Conservation (phyloP, 2,113 vertebrate genomes). For the Turdus rufiventris region DNA sequence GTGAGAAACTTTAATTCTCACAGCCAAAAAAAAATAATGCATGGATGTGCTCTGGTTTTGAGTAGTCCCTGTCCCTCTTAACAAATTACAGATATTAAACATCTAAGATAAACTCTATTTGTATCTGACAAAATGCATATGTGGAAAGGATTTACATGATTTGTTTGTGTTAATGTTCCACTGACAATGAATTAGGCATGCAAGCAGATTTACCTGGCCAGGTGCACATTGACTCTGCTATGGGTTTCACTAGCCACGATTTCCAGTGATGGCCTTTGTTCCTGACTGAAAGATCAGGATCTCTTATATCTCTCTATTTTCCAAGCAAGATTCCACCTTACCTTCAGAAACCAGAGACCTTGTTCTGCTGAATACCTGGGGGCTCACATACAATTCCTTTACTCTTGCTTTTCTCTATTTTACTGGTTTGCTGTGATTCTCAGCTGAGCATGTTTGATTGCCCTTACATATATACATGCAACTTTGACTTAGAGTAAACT, state of each 20-base stretch:
- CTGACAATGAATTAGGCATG: background rate
- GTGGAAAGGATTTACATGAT: background rate
- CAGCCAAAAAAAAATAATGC: background rate
- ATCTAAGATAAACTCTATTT: background rate
- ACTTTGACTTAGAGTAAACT: background rate
- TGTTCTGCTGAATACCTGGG: background rate
- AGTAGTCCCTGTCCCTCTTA: background rate
- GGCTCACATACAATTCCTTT: background rate
- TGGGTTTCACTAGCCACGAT: accelerated
- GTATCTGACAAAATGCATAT: background rate
- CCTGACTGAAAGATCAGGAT: background rate
- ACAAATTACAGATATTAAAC: background rate
- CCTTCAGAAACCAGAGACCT: background rate
- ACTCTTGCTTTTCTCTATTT: background rate
- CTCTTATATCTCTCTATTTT: background rate
- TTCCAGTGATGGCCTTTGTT: background rate
- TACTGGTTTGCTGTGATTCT: background rate
- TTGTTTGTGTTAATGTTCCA: background rate
- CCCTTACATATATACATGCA: background rate
- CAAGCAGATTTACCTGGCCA: background rate
- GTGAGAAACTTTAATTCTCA: background rate
- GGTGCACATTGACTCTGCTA: background rate
- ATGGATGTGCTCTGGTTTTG: background rate
- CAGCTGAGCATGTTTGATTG: background rate
- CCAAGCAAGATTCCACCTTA: background rate